phyloP scores from a whole-genome alignment of 2,888 invertebrate genomes.

The Eledone cirrhosa region DNA sequence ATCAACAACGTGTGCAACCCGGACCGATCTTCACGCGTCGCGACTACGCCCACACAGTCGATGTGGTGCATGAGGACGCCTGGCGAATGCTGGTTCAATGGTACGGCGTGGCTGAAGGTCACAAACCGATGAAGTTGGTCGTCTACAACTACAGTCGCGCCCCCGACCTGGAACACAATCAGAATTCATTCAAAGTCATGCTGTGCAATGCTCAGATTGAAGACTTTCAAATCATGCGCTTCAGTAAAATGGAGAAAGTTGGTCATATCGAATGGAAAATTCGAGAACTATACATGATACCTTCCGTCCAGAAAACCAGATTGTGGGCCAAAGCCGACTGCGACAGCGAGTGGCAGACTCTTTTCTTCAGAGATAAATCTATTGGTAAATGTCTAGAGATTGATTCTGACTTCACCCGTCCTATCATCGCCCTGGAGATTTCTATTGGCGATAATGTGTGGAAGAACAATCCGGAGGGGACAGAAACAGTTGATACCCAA shows the following conservation, averaged over 20 bases:
- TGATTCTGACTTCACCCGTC: conserved; percentile 59
- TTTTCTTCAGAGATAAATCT: conserved; percentile 53
- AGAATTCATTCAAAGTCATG: conserved; percentile 59
- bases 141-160: conserved; percentile 55
- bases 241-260: conserved; percentile 62
- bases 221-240: conserved; percentile 58
- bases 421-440: conserved; percentile 53
- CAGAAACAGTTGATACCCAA: conserved; percentile 32
- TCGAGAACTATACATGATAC: conserved; percentile 52
- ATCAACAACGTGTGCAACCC: conserved; percentile 52
- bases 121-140: conserved; percentile 57
- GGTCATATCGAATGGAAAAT: conserved; percentile 59
- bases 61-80: conserved; percentile 59
- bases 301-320: conserved; percentile 44
- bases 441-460: conserved; percentile 45
- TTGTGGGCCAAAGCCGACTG: conserved; percentile 58
- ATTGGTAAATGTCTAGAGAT: conserved; percentile 56
- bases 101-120: conserved; percentile 61
- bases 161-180: conserved; percentile 61
- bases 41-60: conserved; percentile 59
- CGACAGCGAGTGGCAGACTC: conserved; percentile 57
- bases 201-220: conserved; percentile 50
- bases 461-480: conserved; percentile 49
- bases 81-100: conserved; percentile 58
- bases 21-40: conserved; percentile 56